Evolutionary conservation across 92 coral and sea anemone species (phyloP).

Genomic region (Zoanthus gigantus): DNA sequence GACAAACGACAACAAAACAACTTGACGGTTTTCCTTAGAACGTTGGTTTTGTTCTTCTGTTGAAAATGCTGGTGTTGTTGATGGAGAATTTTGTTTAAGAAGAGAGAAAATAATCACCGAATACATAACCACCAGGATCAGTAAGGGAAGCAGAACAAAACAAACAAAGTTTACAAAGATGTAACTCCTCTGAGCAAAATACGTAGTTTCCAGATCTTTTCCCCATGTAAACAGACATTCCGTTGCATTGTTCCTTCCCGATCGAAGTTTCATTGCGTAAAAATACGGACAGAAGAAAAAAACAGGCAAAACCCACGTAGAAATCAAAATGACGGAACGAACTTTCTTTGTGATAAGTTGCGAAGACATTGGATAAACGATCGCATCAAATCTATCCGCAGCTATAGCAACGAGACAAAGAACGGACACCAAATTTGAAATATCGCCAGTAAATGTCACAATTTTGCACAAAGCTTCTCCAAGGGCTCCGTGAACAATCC

Average conservation of each 20-base stretch:
- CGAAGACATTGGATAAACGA: conserved; percentile 34
- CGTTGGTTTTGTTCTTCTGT: conserved; percentile 13
- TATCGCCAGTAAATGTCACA: conserved; percentile 29
- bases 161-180: conserved; percentile 32
- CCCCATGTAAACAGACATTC: conserved; percentile 24
- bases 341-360: conserved; percentile 13
- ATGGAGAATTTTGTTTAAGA: background rate
- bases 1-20: conserved; percentile 3
- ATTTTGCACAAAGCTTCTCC: conserved; percentile 36
- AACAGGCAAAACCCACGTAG: conserved; percentile 23
- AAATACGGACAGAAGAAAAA: conserved; percentile 30
- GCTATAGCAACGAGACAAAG: conserved; percentile 30
- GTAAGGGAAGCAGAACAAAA: background rate
- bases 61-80: background rate
- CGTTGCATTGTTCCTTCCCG: background rate
- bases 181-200: conserved; percentile 3
- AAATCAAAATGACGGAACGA: conserved; percentile 1
- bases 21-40: conserved; percentile 6
- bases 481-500: conserved; percentile 17
- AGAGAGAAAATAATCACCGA: conserved; percentile 28
- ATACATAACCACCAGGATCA: background rate
- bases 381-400: conserved; percentile 40
- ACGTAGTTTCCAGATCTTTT: background rate
- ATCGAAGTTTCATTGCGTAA: conserved; percentile 23
- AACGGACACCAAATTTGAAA: conserved; percentile 24